Conservation (phyloP, 2,797 vertebrate genomes). For the Rhinogobio ventralis region DNA sequence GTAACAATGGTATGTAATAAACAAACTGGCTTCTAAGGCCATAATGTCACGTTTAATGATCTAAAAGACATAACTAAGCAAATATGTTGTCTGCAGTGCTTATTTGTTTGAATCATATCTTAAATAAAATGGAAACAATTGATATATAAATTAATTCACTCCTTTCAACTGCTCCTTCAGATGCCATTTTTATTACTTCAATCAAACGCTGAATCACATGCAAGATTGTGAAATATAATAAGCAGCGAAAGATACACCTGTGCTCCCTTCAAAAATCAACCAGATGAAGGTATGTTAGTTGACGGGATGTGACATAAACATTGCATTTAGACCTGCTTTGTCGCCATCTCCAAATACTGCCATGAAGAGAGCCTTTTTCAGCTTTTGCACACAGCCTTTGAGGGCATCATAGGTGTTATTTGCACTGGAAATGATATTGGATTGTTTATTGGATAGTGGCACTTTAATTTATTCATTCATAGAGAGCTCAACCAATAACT, state of each 20-base stretch:
- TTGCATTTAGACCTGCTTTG: neutral
- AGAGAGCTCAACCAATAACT: neutral
- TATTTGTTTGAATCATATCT: neutral
- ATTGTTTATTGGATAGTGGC: neutral
- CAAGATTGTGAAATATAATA: neutral
- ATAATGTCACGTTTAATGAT: neutral
- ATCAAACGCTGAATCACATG: neutral
- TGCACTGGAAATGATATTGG: neutral
- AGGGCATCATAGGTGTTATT: neutral
- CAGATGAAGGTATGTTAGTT: neutral
- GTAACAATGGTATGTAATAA: neutral
- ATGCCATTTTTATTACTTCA: slow-evolving; percentile 5
- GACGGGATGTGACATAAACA: neutral
- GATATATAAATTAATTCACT: slow-evolving; percentile 10
- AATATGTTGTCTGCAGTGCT: neutral
- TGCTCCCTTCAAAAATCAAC: neutral
- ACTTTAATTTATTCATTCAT: neutral
- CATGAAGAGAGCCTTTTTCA: neutral
- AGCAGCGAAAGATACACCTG: neutral
- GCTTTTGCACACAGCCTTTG: neutral
- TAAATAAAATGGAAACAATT: neutral
- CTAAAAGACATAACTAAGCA: neutral
- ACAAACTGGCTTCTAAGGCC: neutral
- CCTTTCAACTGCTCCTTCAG: neutral
- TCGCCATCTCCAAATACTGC: neutral